Percentiles rank a stretch among this genome's conserved stretches.
These are phyloP conservation scores for Palythoa grandiflora DNA, from an alignment of 92 coral and sea anemone genomes.

Conservation along the genomic window DNA sequence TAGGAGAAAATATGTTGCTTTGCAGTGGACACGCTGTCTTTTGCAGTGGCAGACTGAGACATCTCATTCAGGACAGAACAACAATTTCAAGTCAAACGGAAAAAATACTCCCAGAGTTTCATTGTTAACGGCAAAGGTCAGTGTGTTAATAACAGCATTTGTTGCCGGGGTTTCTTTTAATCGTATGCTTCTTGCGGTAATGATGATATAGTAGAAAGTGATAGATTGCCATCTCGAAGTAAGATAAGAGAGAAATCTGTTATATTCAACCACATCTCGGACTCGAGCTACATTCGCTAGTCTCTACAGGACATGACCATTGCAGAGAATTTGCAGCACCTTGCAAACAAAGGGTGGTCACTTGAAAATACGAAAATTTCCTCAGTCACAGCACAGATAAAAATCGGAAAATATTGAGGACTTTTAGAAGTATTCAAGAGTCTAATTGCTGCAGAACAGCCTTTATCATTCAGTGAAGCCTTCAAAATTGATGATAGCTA, in stretches of 20 bases:
- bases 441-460: slow-evolving; percentile 33
- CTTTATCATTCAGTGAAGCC: slow-evolving; percentile 8
- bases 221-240: slow-evolving; percentile 10
- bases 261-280: neutral
- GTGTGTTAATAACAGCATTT: neutral
- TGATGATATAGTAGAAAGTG: slow-evolving; percentile 20
- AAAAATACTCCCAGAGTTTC: slow-evolving; percentile 1
- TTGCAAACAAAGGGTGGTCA: slow-evolving; percentile 34
- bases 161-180: neutral
- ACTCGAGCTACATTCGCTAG: slow-evolving; percentile 16
- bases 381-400: neutral
- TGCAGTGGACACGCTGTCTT: slow-evolving; percentile 2
- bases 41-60: neutral
- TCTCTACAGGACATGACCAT: slow-evolving; percentile 41
- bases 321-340: slow-evolving; percentile 38
- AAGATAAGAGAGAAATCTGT: slow-evolving; percentile 40
- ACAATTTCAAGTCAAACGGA: neutral
- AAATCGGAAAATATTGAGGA: slow-evolving; percentile 18
- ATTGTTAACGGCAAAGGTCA: slow-evolving; percentile 12
- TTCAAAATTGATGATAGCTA: slow-evolving; percentile 23
- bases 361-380: slow-evolving; percentile 19
- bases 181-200: slow-evolving; percentile 13
- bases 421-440: slow-evolving; percentile 10
- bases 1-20: too few relatives aligned
- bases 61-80: neutral